Conservation (phyloP, 2,797 vertebrate genomes). For the Monodelphis domestica region DNA sequence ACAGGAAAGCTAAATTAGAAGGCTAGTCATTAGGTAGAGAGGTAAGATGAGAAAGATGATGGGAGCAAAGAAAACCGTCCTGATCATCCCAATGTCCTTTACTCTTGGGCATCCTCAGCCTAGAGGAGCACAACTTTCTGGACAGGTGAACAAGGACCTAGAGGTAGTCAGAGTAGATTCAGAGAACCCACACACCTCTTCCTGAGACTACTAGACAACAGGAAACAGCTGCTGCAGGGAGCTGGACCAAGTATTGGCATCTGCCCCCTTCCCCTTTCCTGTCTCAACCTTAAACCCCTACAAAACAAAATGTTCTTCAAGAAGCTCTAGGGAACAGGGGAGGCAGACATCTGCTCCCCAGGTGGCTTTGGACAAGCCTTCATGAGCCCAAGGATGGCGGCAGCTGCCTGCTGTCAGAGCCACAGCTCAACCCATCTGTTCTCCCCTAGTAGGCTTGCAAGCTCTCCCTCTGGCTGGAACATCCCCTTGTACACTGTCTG, state of each 20-base stretch:
- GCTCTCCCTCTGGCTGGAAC: background rate
- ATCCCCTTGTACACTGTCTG: background rate
- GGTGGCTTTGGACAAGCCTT: constrained; percentile 59
- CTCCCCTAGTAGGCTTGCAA: background rate
- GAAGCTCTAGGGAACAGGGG: constrained; percentile 66
- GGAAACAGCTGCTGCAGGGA: constrained; percentile 73
- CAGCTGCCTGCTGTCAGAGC: background rate
- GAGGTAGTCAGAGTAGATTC: background rate
- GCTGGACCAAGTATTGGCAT: constrained; percentile 54
- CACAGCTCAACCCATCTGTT: background rate
- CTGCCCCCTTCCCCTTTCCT: constrained; percentile 65
- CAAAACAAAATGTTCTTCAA: constrained; percentile 76
- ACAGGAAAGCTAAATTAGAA: background rate
- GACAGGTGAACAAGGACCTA: background rate
- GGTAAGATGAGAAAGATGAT: background rate
- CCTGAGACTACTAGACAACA: constrained; percentile 68
- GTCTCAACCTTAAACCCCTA: constrained; percentile 46
- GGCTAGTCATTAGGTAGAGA: background rate
- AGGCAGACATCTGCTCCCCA: constrained; percentile 62
- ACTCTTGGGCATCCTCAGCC: background rate
- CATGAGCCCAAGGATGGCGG: background rate
- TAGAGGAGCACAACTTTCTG: background rate
- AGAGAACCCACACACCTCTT: constrained; percentile 11
- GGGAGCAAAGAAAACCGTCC: background rate
- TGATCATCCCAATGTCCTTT: background rate